A percentile compares a stretch with the other conserved stretches of the same genome.
Evolutionary conservation across 1,140 invertebrate species (phyloP).

Genomic region (Stegodyphus mimosarum): DNA sequence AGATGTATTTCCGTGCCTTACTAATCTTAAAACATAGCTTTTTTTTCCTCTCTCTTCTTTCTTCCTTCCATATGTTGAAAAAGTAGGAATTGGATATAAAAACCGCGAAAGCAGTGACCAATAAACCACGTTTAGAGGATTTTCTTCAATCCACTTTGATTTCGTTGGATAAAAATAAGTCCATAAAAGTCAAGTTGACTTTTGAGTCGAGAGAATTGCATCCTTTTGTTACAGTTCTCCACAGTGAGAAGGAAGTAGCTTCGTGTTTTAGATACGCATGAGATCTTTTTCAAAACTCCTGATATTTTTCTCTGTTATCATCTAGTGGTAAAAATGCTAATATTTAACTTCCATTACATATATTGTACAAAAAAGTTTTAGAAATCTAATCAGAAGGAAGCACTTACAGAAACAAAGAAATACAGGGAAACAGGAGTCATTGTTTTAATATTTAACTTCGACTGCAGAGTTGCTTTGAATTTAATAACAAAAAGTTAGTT

Average conservation of each 20-base stretch:
- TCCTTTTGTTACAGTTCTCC: not conserved
- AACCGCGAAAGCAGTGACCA: slow-evolving; percentile 4
- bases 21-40: not conserved
- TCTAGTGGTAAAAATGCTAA: too few relatives aligned
- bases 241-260: not conserved
- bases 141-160: slow-evolving; percentile 22
- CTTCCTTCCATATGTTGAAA: slow-evolving; percentile 7
- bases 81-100: not conserved
- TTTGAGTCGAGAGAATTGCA: not conserved
- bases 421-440: too few relatives aligned
- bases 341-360: too few relatives aligned
- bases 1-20: slow-evolving; percentile 17
- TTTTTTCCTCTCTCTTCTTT: not conserved
- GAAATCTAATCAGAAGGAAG: too few relatives aligned
- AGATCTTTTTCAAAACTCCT: too few relatives aligned
- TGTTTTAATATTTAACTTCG: too few relatives aligned
- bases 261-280: too few relatives aligned
- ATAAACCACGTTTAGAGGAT: slow-evolving; percentile 19
- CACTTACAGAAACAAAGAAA: too few relatives aligned
- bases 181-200: slow-evolving; percentile 13
- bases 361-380: too few relatives aligned
- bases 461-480: too few relatives aligned
- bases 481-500: too few relatives aligned
- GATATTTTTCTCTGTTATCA: too few relatives aligned
- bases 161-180: slow-evolving; percentile 25